These are phyloP conservation scores for Microplitis manilae DNA, from an alignment of 2,888 invertebrate genomes.

Conservation along the genomic window DNA sequence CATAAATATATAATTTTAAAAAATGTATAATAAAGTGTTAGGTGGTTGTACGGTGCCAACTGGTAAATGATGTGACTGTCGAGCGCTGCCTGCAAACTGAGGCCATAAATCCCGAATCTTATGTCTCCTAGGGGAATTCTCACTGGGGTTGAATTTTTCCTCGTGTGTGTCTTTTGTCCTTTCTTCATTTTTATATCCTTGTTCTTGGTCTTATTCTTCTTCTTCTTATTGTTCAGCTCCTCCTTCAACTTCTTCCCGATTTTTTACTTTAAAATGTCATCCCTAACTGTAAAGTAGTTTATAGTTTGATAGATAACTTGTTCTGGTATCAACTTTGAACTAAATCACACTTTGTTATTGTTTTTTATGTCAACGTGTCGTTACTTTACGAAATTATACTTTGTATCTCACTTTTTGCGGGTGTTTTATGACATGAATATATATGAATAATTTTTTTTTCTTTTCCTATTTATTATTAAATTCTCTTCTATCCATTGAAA, in stretches of 20 bases:
- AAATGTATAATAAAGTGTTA: conserved; percentile 1
- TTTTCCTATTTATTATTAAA: no score
- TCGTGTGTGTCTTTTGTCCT: conserved; percentile 40
- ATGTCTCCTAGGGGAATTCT: conserved; percentile 55
- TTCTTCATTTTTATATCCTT: conserved; percentile 5
- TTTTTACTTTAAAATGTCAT: not conserved
- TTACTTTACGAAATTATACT: not conserved
- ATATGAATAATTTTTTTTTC: no score
- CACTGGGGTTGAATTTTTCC: conserved; percentile 39
- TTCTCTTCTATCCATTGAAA: no score
- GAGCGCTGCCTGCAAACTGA: conserved; percentile 52
- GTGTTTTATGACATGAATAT: no score
- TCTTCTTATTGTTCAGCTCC: conserved; percentile 5
- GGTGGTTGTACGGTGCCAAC: conserved; percentile 15
- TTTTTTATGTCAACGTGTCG: conserved; percentile 14
- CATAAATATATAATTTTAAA: conserved; percentile 1
- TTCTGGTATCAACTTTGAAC: conserved; percentile 7
- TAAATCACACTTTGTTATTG: conserved; percentile 24
- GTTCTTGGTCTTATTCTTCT: not conserved
- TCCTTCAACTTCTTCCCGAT: not conserved
- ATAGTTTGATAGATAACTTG: conserved; percentile 20
- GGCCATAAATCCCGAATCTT: conserved; percentile 58
- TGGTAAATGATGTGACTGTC: conserved; percentile 54
- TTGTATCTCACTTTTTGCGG: not conserved
- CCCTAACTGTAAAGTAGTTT: conserved; percentile 22